Base-by-base conservation (phyloP, 1,140 invertebrate species). In the Asobara japonica region DNA sequence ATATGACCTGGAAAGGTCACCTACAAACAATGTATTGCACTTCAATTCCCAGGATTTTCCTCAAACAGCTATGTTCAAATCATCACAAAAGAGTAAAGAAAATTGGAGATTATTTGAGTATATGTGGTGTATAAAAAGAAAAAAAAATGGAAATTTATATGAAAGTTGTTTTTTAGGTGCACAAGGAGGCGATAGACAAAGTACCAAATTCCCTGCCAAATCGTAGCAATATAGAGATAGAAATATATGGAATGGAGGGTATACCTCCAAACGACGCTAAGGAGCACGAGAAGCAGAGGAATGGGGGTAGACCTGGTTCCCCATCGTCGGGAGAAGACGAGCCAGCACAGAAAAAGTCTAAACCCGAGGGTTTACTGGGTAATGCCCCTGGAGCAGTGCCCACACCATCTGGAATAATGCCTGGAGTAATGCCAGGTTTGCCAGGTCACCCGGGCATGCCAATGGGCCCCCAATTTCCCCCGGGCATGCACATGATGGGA, bases 241-340 rank as follows among this genome's bases (percentile, higher is more conserved):
- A 99, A 92, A 99, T 99, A 82, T 99, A 99, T 91, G 98, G 98
- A 77, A 99, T 99, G 98, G 98, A 99, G 91, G 98, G 98, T 75
- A 99, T 99, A 81, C 98, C 98, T 22, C 92, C 95, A 74, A 95
- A 95, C 81, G 97, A 99, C 90, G 84, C 97, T 41, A 94, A 94
- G 83, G 95, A 97, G 84, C 97, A 99, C 89, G 97, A 98, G 88
- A 92, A 92, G 80, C 93, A 96, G 83, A 94, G 94, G 87, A 90
- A 91, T 87, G 91, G 89, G 33, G 87, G 85, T 71, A 82, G 88
- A 62, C 82, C 85, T 30, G 88, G 88, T 33, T 89, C 88, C 22
- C 89, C 89, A 48, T 89, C 89, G 69, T 90, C 89, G 41, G 94
- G 94, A 65, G 94, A 95, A 82, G 94, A 95, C 84, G 93, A 94